phyloP scores from a whole-genome alignment of 2,888 invertebrate species.

The Rhodophaea formosa region DNA sequence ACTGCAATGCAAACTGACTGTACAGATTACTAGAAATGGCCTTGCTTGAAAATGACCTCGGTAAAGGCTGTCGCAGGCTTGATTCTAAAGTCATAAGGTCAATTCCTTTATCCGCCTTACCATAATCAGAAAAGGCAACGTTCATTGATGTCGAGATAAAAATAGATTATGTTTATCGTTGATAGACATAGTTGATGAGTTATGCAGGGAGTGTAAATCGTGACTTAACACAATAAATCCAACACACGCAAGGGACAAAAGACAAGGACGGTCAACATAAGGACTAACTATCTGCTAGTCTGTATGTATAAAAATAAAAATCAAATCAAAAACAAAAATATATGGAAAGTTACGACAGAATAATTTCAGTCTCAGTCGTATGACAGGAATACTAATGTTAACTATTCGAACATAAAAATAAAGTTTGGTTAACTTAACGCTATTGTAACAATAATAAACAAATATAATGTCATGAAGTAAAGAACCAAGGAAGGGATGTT shows the following conservation, averaged over 20 bases:
- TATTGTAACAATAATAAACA: no score
- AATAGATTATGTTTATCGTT: neutral
- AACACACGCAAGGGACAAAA: constrained; percentile 19
- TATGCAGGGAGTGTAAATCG: neutral
- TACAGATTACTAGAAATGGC: constrained; percentile 31
- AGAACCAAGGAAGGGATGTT: no score
- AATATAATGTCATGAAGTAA: no score
- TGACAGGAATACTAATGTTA: no score
- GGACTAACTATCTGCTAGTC: no score
- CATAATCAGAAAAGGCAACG: neutral
- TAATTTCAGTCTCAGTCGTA: no score
- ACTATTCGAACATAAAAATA: no score
- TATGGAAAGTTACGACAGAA: no score
- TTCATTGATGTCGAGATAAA: neutral
- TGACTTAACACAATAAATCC: constrained; percentile 1
- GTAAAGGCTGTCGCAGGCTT: constrained; percentile 38
- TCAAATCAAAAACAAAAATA: no score
- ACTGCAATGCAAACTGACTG: constrained; percentile 2
- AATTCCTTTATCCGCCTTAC: constrained; percentile 37
- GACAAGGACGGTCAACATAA: neutral
- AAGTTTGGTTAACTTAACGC: no score
- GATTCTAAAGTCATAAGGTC: constrained; percentile 46
- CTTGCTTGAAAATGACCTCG: constrained; percentile 45
- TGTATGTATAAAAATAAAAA: no score
- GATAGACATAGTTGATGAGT: no score